Base-by-base conservation (phyloP, 2,888 invertebrate species). In the Nasonia oneida region DNA sequence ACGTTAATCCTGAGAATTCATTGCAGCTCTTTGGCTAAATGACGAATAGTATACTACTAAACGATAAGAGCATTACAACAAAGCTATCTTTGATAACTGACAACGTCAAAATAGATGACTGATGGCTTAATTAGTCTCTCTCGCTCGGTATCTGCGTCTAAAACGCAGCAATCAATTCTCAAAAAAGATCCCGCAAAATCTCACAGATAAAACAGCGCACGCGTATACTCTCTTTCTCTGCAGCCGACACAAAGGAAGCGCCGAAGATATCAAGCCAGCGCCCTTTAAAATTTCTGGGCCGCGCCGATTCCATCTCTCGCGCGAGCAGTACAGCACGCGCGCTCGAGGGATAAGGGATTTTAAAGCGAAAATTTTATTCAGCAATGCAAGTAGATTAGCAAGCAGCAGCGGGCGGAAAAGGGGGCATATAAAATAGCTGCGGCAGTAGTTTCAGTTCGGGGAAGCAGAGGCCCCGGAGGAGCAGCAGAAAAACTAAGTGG, bases 281-380 rank as follows among this genome's bases (percentile, higher is more conserved):
- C 67, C 67, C 67, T 67, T 67, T 67, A 14, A 67, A 67, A 33
- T 67, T 67, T 67, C 67, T 67, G 67, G 33, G 33, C 23, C 61
- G 61, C 6, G 23, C 10, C 33, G n/a, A 74, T 47, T 23, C 42
- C 42, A 53, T 76, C 23, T 23, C 23, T 23, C 23, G 23, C 23
- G 23, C 23, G 23, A 23, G 23, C 23, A 23, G 23, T 23, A 23
- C 23, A 23, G 23, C 23, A 23, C 23, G 0, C 23, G 23, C 23
- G 23, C 57, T 37, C 64, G 64, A 5, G 64, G 64, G 64, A 33
- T 29, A 67, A 73, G 53, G 57, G 71, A 15, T 64, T 67, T 74
- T n/a, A 47, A 74, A 74, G n/a, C 42, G 50, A 81, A 81, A 81
- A 74, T 74, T n/a, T 18, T 50, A 74, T 81, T 74, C 74, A 73